These are phyloP conservation scores for Mormyrops attenuatus DNA, from an alignment of 2,797 vertebrate species.

Conservation along the genomic window DNA sequence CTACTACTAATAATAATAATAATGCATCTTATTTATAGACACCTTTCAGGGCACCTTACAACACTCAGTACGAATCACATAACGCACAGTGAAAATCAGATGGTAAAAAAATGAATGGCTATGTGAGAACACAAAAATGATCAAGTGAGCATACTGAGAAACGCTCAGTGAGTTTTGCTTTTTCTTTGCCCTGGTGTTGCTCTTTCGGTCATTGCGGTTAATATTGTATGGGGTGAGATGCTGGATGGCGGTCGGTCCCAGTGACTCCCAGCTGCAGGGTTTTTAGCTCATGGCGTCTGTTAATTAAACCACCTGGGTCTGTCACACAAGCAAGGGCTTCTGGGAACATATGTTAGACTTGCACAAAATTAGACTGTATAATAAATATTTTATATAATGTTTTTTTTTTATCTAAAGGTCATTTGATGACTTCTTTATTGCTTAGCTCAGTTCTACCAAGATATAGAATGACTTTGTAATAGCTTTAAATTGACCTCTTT, in stretches of 20 bases:
- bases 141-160: neutral
- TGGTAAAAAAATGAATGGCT: neutral
- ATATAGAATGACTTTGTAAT: neutral
- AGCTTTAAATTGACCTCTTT: neutral
- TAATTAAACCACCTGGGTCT: conserved; percentile 2
- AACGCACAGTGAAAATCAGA: neutral
- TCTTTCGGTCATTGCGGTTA: neutral
- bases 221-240: neutral
- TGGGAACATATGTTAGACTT: neutral
- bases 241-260: neutral
- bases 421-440: neutral
- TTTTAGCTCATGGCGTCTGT: neutral
- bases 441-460: neutral
- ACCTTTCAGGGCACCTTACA: neutral
- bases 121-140: neutral
- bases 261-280: neutral
- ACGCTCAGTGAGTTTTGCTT: neutral
- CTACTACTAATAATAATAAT: neutral
- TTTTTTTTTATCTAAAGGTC: neutral
- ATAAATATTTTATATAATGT: neutral
- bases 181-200: neutral
- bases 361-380: neutral
- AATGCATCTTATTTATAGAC: neutral
- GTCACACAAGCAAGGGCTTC: neutral
- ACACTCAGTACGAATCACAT: neutral